Evolutionary conservation across 2,113 vertebrate species (phyloP).

Genomic region (Gambusia holbrooki): DNA sequence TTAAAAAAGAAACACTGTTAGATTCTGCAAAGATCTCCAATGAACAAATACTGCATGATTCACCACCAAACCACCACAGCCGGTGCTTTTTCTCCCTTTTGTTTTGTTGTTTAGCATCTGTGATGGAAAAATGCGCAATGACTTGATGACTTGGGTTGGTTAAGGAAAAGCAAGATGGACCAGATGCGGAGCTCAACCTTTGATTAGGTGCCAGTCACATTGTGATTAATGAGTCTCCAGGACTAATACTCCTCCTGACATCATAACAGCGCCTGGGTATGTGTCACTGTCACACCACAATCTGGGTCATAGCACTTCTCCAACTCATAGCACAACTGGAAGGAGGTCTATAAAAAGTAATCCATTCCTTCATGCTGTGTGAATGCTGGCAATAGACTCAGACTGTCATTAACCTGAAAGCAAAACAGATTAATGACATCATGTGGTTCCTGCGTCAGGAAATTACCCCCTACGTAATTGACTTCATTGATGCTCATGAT

Average conservation of each 20-base stretch:
- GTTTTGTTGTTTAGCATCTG: not conserved
- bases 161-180: constrained; percentile 13
- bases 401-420: not conserved
- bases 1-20: too few relatives aligned
- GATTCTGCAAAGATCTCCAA: too few relatives aligned
- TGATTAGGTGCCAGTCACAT: constrained; percentile 52
- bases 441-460: constrained; percentile 46
- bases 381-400: not conserved
- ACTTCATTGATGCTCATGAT: constrained; percentile 20
- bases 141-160: constrained; percentile 7
- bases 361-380: constrained; percentile 1
- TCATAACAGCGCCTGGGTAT: constrained; percentile 54
- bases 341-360: constrained; percentile 27
- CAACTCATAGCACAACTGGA: constrained; percentile 25
- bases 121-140: constrained; percentile 4
- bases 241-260: constrained; percentile 54
- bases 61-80: not conserved
- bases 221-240: constrained; percentile 67
- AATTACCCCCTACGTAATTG: constrained; percentile 27
- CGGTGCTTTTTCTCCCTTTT: not conserved
- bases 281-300: constrained; percentile 68
- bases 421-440: constrained; percentile 17
- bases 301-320: constrained; percentile 54
- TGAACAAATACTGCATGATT: not conserved
- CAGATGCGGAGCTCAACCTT: constrained; percentile 45